Evolutionary conservation across 2,113 vertebrate genomes (phyloP).

Genomic region (Falco punctatus): DNA sequence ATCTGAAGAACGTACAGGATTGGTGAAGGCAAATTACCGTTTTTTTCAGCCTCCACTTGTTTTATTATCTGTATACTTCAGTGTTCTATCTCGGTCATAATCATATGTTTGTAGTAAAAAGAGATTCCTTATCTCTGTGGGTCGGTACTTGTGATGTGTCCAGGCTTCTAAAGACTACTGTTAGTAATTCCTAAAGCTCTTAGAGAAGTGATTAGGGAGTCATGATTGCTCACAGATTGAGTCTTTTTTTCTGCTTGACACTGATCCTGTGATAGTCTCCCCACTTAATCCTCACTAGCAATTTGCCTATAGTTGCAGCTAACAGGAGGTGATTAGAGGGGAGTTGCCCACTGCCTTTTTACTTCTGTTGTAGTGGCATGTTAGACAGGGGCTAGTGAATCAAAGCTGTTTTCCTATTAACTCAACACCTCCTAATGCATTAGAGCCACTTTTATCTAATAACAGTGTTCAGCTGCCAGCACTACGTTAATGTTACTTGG

Average conservation of each 20-base stretch:
- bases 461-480: slow-evolving; percentile 32
- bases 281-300: slow-evolving; percentile 79
- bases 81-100: background rate
- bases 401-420: slow-evolving; percentile 75
- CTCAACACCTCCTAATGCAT: slow-evolving; percentile 69
- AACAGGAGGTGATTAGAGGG: slow-evolving; percentile 79
- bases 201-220: slow-evolving; percentile 76
- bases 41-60: background rate
- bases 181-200: slow-evolving; percentile 66
- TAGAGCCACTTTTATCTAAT: slow-evolving; percentile 67
- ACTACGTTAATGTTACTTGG: background rate
- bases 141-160: slow-evolving; percentile 2
- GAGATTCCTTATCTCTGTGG: background rate
- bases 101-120: background rate
- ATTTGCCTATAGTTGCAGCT: slow-evolving; percentile 81
- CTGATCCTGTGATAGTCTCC: slow-evolving; percentile 80
- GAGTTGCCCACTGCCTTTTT: slow-evolving; percentile 70
- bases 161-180: slow-evolving; percentile 15
- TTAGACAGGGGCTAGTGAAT: slow-evolving; percentile 62
- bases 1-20: background rate
- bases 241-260: slow-evolving; percentile 81
- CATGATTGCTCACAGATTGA: slow-evolving; percentile 80
- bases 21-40: background rate
- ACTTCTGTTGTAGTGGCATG: slow-evolving; percentile 62
- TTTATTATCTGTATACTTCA: background rate